phyloP scores from a whole-genome alignment of 2,888 invertebrate genomes.

The Augochlorella aurata region DNA sequence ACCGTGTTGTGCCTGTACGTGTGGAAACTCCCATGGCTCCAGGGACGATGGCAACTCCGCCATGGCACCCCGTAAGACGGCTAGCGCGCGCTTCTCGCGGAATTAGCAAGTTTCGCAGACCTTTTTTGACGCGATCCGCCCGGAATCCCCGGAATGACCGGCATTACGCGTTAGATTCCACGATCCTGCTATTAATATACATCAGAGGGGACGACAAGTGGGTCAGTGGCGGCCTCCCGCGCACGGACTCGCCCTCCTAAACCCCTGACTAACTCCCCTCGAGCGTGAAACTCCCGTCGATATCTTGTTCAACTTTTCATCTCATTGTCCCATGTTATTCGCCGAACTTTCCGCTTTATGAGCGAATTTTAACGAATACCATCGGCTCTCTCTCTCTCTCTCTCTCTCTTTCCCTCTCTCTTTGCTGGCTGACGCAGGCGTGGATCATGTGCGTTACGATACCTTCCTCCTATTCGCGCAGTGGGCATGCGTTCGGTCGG shows the following conservation, averaged over 20 bases:
- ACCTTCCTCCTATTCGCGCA: conserved; percentile 1
- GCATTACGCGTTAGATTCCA: conserved; percentile 13
- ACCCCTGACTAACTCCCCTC: conserved; percentile 3
- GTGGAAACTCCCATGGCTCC: conserved; percentile 11
- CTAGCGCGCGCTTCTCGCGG: conserved; percentile 9
- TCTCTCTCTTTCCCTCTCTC: not conserved
- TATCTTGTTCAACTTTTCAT: conserved; percentile 6
- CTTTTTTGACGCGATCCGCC: conserved; percentile 12
- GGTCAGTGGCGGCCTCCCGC: conserved; percentile 23
- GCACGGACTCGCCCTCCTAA: not conserved
- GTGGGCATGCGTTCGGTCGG: conserved; percentile 1
- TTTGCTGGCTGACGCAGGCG: not conserved
- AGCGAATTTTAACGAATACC: not conserved
- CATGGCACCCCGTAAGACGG: not conserved
- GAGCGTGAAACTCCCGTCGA: conserved; percentile 11
- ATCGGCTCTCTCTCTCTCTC: too few relatives aligned
- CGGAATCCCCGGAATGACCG: conserved; percentile 20
- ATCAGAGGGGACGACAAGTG: conserved; percentile 21
- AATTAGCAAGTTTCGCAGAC: conserved; percentile 40
- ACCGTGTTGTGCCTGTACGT: not conserved
- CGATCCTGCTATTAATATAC: conserved; percentile 22
- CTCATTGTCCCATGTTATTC: not conserved
- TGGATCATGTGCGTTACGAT: not conserved
- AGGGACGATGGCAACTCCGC: not conserved
- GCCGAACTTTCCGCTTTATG: not conserved